Percentiles rank a stretch among this genome's conserved stretches.
phyloP scores from a whole-genome alignment of 2,797 vertebrate species.

The Pangasius macronema region DNA sequence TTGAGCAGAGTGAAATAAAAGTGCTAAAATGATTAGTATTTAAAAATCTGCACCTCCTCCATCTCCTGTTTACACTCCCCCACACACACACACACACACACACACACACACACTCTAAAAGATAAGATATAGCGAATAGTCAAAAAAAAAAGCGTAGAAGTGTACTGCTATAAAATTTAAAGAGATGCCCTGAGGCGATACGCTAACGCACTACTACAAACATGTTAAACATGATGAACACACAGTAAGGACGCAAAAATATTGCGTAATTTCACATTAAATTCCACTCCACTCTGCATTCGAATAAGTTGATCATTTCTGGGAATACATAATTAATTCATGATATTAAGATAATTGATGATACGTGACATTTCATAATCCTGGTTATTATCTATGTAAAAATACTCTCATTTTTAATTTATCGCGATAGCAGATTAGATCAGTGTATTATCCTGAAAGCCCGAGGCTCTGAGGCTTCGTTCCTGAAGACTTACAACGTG shows the following conservation, averaged over 20 bases:
- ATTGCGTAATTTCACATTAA: not conserved
- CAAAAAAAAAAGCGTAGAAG: not conserved
- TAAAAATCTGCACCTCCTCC: not conserved
- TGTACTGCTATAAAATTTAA: not conserved
- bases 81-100: not conserved
- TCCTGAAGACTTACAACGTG: not conserved
- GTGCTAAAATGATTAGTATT: not conserved
- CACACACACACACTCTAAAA: not conserved
- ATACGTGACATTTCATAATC: not conserved
- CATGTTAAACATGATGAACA: not conserved
- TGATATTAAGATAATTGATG: no score
- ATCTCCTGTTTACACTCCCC: not conserved
- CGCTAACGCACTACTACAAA: not conserved
- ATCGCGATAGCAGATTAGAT: not conserved
- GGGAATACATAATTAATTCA: not conserved
- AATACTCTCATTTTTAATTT: not conserved
- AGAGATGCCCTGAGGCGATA: not conserved
- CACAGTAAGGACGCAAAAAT: not conserved
- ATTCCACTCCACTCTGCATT: not conserved
- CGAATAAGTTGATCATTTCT: not conserved
- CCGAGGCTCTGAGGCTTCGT: not conserved
- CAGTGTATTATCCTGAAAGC: not conserved
- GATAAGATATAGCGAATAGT: no score
- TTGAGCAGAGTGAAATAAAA: not conserved
- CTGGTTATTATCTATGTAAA: not conserved